Evolutionary conservation across 2,113 vertebrate genomes (phyloP), one percentile per base, ranked within the genome.

Genomic region (Pomatostomus ruficeps): DNA sequence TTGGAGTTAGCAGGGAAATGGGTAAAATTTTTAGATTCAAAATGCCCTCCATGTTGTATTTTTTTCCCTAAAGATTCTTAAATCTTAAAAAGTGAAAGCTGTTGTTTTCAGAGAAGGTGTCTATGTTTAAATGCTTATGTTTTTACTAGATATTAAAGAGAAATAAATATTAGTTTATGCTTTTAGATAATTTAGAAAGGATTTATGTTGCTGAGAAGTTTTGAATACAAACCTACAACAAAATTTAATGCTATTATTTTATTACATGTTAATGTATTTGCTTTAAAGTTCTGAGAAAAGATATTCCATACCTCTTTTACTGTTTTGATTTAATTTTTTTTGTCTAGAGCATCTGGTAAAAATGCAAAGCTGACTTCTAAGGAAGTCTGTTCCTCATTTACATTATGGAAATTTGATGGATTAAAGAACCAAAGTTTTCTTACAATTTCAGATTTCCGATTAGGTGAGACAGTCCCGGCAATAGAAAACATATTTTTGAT

Each of bases 391-490:
- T 96, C 79, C 80, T 96, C 63, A 76, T 96, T 95, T 93, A 59
- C 55, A 74, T 88, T 90, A 54, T 89, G 82, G 79, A 95, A 97
- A 92, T 89, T 89, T 16, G 52, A 38, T 82, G 52, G 70, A 97
- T 79, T 83, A 92, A 97, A 96, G 91, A 96, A 66, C 54, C n/a
- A 80, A 95, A 67, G 58, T 85, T 82, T 92, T 95, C 26, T 94
- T 96, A 77, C 3, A 26, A 59, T 91, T 97, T 97, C 78, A 70
- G 58, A 55, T 76, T 96, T 96, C 59, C 75, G 86, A 85, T 96
- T 96, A 96, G 91, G 95, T 91, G 66, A 94, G 87, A 89, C 29
- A 78, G 46, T 97, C 78, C 58, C 95, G 80, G 71, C 91, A 97
- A 95, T 35, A 95, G 49, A 96, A 96, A 87, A 91, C 24, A 40